phyloP scores from a whole-genome alignment of 2,113 vertebrate genomes.

The Aspidoscelis tigris region DNA sequence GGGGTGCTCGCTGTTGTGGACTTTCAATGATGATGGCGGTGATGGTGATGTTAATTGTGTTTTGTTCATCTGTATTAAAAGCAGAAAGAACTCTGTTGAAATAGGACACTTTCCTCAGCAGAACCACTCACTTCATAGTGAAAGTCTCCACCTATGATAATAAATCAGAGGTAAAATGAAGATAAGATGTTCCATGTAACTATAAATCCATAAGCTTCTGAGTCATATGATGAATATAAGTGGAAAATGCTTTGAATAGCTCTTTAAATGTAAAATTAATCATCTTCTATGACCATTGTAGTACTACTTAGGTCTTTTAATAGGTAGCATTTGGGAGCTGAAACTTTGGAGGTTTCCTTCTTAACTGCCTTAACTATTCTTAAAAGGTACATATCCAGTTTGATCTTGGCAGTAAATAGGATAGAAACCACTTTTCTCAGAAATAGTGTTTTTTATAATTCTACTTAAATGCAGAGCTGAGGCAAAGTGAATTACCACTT shows the following conservation, averaged over 20 bases:
- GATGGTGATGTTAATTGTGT: too few species aligned
- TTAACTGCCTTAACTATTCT: constrained; percentile 27
- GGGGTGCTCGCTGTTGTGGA: too few species aligned
- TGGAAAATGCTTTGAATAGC: constrained; percentile 23
- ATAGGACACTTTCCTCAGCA: neutral
- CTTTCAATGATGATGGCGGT: too few species aligned
- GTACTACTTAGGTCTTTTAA: constrained; percentile 24
- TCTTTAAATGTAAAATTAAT: constrained; percentile 33
- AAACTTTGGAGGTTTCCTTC: neutral
- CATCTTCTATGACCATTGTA: constrained; percentile 15
- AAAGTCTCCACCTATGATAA: neutral
- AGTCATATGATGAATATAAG: constrained; percentile 21
- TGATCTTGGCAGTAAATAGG: neutral
- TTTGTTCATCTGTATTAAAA: neutral
- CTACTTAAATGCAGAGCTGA: neutral
- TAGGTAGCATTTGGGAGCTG: constrained; percentile 1
- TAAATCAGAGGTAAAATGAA: constrained; percentile 32
- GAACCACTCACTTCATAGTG: constrained; percentile 7
- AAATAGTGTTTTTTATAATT: neutral
- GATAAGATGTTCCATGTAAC: constrained; percentile 30
- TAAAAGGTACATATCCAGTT: constrained; percentile 6
- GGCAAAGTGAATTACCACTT: neutral
- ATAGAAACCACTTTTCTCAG: constrained; percentile 13
- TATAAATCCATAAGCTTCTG: constrained; percentile 19
- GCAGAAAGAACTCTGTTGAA: neutral